Evolutionary conservation across 2,113 vertebrate species (phyloP).

Genomic region (Haliaeetus leucogaster): DNA sequence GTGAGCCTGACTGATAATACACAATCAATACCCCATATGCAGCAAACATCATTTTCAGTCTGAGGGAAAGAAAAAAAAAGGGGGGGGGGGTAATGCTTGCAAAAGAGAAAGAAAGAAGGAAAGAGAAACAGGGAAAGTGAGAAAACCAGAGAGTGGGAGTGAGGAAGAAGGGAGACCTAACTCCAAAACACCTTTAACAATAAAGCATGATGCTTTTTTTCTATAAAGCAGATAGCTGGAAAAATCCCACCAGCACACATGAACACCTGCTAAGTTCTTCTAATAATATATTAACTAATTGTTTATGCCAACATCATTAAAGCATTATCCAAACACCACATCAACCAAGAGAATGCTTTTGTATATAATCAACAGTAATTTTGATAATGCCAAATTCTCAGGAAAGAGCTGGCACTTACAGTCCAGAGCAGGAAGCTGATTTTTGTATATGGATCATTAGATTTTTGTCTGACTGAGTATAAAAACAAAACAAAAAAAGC

Average conservation of each 20-base stretch:
- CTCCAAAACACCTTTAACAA: not conserved
- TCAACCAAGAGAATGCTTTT: not conserved
- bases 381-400: not conserved
- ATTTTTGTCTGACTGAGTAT: not conserved
- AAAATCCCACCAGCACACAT: not conserved
- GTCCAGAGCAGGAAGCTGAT: not conserved
- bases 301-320: not conserved
- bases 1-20: slow-evolving; percentile 84
- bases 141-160: not conserved
- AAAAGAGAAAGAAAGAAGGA: not conserved
- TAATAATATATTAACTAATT: slow-evolving; percentile 15
- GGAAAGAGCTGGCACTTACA: not conserved
- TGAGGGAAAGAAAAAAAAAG: not conserved
- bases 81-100: not conserved
- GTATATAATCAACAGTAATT: slow-evolving; percentile 1
- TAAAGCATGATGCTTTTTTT: not conserved
- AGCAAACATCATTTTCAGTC: slow-evolving; percentile 70
- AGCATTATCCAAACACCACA: not conserved
- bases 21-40: slow-evolving; percentile 80
- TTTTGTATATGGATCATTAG: not conserved
- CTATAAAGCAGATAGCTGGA: not conserved
- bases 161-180: not conserved
- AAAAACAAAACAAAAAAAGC: not conserved
- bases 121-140: not conserved
- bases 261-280: not conserved